Conservation (phyloP, 2,113 vertebrate genomes). For the Craseonycteris thonglongyai region DNA sequence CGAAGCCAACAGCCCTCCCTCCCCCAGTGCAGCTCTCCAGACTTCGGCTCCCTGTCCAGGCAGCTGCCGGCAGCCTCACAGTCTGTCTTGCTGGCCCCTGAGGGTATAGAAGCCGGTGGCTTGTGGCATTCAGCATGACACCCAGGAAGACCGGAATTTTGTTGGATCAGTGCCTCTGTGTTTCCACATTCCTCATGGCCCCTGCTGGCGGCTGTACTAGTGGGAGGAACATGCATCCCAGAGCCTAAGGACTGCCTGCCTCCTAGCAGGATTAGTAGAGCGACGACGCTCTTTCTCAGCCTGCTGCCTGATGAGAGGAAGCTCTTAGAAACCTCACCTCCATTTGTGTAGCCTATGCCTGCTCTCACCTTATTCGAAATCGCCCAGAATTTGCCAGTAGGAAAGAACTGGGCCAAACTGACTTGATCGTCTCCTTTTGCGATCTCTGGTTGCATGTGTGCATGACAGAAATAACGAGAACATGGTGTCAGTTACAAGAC, state of each 20-base stretch:
- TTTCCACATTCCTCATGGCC: neutral
- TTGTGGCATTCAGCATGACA: neutral
- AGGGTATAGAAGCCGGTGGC: neutral
- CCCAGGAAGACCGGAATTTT: constrained; percentile 4
- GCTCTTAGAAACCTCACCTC: neutral
- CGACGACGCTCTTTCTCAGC: neutral
- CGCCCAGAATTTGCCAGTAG: neutral
- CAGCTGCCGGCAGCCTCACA: constrained; percentile 15
- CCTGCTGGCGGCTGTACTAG: neutral
- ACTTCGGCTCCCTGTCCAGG: neutral
- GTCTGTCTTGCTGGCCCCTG: constrained; percentile 47
- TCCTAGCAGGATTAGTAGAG: neutral
- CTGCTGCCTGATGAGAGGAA: neutral
- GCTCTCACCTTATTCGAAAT: neutral
- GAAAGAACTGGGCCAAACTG: neutral
- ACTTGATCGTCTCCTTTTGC: neutral
- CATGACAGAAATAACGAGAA: neutral
- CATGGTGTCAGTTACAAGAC: neutral
- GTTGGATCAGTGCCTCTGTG: neutral
- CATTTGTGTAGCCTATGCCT: rapidly evolving
- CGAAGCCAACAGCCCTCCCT: neutral
- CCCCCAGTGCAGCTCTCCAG: neutral
- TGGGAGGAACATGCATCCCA: neutral
- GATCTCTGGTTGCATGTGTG: neutral
- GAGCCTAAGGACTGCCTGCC: neutral